Percentiles rank a stretch among this genome's conserved stretches.
These are phyloP conservation scores for Nyctalus aviator DNA, from an alignment of 2,797 vertebrate species.

Conservation along the genomic window DNA sequence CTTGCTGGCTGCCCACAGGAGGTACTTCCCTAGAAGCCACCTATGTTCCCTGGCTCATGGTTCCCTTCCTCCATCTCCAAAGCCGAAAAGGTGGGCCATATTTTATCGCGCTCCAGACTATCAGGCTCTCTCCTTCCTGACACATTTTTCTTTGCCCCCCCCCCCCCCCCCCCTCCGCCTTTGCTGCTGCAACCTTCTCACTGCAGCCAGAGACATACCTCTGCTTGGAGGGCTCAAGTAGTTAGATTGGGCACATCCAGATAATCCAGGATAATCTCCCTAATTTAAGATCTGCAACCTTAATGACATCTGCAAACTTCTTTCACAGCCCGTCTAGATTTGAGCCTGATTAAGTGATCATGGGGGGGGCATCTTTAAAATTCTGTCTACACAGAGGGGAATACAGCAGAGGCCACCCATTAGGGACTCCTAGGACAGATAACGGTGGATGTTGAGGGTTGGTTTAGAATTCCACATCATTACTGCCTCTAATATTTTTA, in stretches of 20 bases:
- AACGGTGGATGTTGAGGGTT: neutral
- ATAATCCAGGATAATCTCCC: slow-evolving; percentile 17
- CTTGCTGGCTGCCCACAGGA: neutral
- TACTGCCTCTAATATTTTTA: neutral
- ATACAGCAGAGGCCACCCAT: neutral
- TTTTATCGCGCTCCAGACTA: neutral
- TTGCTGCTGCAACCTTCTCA: no score
- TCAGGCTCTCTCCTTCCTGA: neutral
- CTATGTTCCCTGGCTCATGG: neutral
- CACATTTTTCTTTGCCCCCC: no score
- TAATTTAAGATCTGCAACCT: slow-evolving; percentile 50
- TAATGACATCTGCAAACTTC: slow-evolving; percentile 23
- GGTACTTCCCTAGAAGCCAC: neutral
- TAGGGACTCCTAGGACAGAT: neutral
- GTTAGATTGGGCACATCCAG: neutral
- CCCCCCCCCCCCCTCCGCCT: no score
- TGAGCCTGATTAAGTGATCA: neutral
- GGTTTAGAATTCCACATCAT: neutral
- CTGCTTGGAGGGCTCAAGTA: neutral
- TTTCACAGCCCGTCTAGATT: neutral
- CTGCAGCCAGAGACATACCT: neutral
- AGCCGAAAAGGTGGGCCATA: neutral
- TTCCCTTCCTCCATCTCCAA: neutral
- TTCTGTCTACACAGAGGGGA: neutral
- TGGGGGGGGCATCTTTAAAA: neutral